A percentile compares a stretch with the other conserved stretches of the same genome.
Conservation (phyloP, 2,797 vertebrate genomes). For the Yasuhikotakia modesta region DNA sequence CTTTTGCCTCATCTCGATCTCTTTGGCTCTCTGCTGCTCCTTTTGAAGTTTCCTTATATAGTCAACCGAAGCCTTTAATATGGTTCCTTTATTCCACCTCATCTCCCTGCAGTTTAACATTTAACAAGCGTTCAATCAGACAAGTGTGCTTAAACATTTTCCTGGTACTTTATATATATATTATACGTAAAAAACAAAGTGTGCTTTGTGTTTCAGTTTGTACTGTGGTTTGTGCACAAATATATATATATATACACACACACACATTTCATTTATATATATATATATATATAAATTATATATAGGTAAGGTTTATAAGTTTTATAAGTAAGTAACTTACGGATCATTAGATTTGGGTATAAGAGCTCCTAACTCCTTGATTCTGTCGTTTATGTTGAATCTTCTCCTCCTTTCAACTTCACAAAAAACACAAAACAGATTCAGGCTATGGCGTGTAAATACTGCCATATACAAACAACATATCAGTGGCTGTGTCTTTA, state of each 20-base stretch:
- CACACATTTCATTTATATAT: too few species aligned
- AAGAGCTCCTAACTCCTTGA: constrained; percentile 88
- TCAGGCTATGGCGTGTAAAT: not conserved
- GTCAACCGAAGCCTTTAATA: constrained; percentile 91
- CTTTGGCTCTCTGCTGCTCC: constrained; percentile 87
- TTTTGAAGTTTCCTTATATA: constrained; percentile 93
- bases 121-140: not conserved
- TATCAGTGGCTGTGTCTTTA: not conserved
- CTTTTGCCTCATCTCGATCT: constrained; percentile 85
- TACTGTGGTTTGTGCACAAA: not conserved
- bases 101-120: constrained; percentile 77
- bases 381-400: constrained; percentile 93
- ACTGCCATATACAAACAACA: constrained; percentile 9
- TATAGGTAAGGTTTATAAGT: too few species aligned
- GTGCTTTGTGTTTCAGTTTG: too few species aligned
- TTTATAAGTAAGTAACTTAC: constrained; percentile 72
- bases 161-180: not conserved
- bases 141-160: not conserved
- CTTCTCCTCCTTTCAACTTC: constrained; percentile 89
- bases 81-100: constrained; percentile 96
- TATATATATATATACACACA: too few species aligned
- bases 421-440: constrained; percentile 20
- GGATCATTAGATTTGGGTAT: constrained; percentile 90
- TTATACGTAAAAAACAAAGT: too few species aligned
- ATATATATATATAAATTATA: too few species aligned